Conservation (phyloP, 2,888 invertebrate species). For the Pecten maximus region DNA sequence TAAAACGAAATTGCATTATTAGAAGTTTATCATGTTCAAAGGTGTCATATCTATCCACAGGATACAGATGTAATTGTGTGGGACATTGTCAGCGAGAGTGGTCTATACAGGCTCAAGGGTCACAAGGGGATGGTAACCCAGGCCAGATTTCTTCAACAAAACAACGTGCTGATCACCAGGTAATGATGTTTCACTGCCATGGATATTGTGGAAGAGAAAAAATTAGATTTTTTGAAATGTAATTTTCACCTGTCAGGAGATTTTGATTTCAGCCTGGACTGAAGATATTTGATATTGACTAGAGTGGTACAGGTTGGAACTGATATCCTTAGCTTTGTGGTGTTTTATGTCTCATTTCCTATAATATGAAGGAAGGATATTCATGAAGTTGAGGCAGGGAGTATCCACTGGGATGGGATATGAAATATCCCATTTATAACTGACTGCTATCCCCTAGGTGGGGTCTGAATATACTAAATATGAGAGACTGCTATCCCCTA, state of each 20-base stretch:
- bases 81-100: constrained; percentile 96
- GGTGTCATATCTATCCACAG: constrained; percentile 78
- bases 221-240: too few relatives aligned
- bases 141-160: constrained; percentile 82
- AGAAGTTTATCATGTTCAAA: not conserved
- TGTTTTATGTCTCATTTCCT: too few relatives aligned
- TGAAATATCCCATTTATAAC: too few relatives aligned
- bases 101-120: constrained; percentile 93
- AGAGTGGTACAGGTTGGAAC: not conserved
- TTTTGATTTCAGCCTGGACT: too few relatives aligned
- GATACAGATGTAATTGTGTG: constrained; percentile 97
- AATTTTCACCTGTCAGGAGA: not conserved
- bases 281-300: not conserved
- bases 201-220: too few relatives aligned
- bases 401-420: too few relatives aligned
- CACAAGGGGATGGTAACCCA: constrained; percentile 96
- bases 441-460: too few relatives aligned
- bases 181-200: too few relatives aligned
- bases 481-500: too few relatives aligned
- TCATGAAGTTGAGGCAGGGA: too few relatives aligned
- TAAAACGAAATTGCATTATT: not conserved
- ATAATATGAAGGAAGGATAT: too few relatives aligned
- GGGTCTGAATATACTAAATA: too few relatives aligned
- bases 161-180: constrained; percentile 83
- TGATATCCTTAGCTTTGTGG: not conserved